These are phyloP conservation scores for Diplosoma virens DNA, from an alignment of 23 tunicate species.

Conservation along the genomic window DNA sequence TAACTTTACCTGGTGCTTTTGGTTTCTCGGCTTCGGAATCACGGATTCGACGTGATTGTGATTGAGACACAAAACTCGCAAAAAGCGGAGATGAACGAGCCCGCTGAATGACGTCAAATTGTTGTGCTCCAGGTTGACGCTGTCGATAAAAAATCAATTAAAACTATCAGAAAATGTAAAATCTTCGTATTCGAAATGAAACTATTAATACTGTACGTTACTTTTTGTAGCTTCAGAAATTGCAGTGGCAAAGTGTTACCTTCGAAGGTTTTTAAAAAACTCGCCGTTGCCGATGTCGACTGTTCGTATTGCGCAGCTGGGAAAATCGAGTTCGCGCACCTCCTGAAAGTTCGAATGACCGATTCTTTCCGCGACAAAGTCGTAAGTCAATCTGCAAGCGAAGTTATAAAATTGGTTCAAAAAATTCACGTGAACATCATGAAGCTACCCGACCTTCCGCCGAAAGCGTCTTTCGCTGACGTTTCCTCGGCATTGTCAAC, in stretches of 20 bases:
- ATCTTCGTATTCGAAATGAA: too few relatives aligned
- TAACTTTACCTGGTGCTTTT: slow-evolving; percentile 59
- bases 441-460: slow-evolving; percentile 93
- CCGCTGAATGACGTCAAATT: slow-evolving; percentile 91
- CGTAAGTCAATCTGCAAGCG: slow-evolving; percentile 88
- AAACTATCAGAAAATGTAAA: too few relatives aligned
- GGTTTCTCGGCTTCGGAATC: slow-evolving; percentile 53
- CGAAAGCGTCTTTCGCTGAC: slow-evolving; percentile 88
- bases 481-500: slow-evolving; percentile 63
- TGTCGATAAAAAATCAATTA: too few relatives aligned
- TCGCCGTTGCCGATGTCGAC: slow-evolving; percentile 82
- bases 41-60: slow-evolving; percentile 92
- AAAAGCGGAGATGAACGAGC: slow-evolving; percentile 57
- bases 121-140: slow-evolving; percentile 93
- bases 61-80: slow-evolving; percentile 86
- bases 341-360: slow-evolving; percentile 87
- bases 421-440: too few relatives aligned
- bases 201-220: too few relatives aligned
- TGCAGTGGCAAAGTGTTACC: too few relatives aligned
- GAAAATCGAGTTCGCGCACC: slow-evolving; percentile 81
- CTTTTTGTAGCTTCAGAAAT: too few relatives aligned
- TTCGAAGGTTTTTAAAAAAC: slow-evolving; percentile 67
- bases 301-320: slow-evolving; percentile 66
- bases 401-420: too few relatives aligned
- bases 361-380: slow-evolving; percentile 88